Percentiles rank a stretch among this genome's conserved stretches.
Conservation (phyloP, 2,797 vertebrate species). For the Sylvilagus floridanus region DNA sequence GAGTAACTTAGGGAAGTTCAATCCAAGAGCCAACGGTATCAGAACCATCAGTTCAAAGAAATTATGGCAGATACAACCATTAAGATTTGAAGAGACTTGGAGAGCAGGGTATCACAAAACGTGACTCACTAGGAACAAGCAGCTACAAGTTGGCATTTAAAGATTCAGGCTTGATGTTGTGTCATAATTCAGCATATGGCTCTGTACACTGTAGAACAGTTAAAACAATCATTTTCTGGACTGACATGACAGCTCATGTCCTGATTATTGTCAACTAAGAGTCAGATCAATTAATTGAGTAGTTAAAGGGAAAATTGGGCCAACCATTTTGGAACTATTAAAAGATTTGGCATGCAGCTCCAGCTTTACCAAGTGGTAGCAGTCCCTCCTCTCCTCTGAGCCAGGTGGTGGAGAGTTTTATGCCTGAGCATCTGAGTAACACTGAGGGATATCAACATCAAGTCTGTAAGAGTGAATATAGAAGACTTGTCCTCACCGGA, state of each 20-base stretch:
- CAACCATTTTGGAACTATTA: constrained; percentile 13
- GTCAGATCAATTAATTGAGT: constrained; percentile 67
- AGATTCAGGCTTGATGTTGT: constrained; percentile 62
- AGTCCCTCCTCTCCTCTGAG: background rate
- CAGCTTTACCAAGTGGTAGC: background rate
- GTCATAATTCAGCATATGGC: constrained; percentile 71
- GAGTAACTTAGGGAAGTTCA: constrained; percentile 42
- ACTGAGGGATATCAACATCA: constrained; percentile 12
- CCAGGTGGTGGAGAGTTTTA: constrained; percentile 30
- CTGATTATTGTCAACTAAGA: constrained; percentile 58
- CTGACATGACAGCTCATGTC: constrained; percentile 44
- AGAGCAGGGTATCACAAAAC: background rate
- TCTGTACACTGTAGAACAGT: constrained; percentile 36
- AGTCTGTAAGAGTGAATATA: constrained; percentile 18
- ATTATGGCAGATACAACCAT: background rate
- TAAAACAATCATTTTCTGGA: constrained; percentile 64
- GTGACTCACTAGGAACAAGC: constrained; percentile 61
- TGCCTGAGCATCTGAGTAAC: background rate
- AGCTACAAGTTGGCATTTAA: constrained; percentile 70
- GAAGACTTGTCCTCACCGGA: background rate
- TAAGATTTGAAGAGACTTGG: constrained; percentile 5
- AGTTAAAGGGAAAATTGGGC: constrained; percentile 65
- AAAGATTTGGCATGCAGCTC: constrained; percentile 38
- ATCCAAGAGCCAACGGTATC: constrained; percentile 57
- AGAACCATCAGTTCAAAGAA: constrained; percentile 37